Base-by-base conservation (phyloP, 23 tunicate species). In the Phallusia fumigata region DNA sequence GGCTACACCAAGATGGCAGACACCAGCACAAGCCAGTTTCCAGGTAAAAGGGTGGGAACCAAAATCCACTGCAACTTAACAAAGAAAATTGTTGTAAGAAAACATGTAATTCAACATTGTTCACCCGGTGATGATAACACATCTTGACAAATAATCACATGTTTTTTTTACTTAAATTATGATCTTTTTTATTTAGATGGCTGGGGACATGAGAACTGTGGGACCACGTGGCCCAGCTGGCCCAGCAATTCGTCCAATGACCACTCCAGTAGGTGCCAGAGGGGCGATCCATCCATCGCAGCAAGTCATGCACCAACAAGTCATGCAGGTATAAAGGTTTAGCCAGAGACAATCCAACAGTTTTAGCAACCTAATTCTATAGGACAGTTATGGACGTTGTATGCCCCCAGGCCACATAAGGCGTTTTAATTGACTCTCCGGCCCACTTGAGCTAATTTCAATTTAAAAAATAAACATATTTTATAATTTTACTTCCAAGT, bases 231-330 rank as follows among this genome's bases (percentile, higher is more conserved):
- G 80, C 19, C 88, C 90, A 26, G 26, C 80, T 36, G 89, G 88
- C 28, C 97, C 97, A 19, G 89, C 95, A 13, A 92, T 92, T 79
- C 82, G 97, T 11, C 97, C 97, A 24, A 84, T 92, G 97, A 84
- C 91, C 32, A 81, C 91, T 0, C 91, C 91, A 65, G 88, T 91
- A 35, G 82, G 76, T 0, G 87, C 89, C 22, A 80, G 97, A 80
- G 74, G 77, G n/a, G 77, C 52, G 0, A 87, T 92, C 0, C 97
- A 92, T 45, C 90, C 85, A 52, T 72, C 85, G 21, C 95, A 74
- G 6, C 95, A 83, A 26, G 77, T 91, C 65, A 82, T 82, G 86
- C 86, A 76, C 18, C 91, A 65, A 32, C 83, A 65, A 82, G 83
- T 52, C 22, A 80, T 86, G 90, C 90, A 86, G 84, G 90, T 86